These are phyloP conservation scores for Salminus brasiliensis DNA, from an alignment of 2,113 vertebrate genomes.

Conservation along the genomic window DNA sequence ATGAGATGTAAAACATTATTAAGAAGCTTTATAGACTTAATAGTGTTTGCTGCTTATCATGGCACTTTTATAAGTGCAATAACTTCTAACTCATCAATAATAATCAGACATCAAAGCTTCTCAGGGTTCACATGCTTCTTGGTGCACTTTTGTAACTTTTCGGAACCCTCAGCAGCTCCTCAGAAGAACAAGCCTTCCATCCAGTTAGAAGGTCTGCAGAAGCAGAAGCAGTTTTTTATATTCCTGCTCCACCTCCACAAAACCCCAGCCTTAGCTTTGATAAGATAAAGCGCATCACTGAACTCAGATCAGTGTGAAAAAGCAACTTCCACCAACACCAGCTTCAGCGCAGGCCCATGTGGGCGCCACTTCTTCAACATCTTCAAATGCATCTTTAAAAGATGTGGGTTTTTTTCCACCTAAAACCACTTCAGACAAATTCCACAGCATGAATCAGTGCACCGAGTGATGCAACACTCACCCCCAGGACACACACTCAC, in stretches of 20 bases:
- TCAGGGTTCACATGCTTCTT: not conserved
- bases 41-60: too few species aligned
- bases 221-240: not conserved
- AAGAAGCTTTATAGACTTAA: too few species aligned
- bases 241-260: conserved; percentile 2
- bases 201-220: not conserved
- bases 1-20: too few species aligned
- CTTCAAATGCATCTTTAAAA: conserved; percentile 35
- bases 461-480: conserved; percentile 60
- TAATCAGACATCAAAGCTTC: not conserved
- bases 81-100: too few species aligned
- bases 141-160: not conserved
- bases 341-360: conserved; percentile 1
- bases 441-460: conserved; percentile 62
- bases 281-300: conserved; percentile 2
- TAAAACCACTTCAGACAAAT: conserved; percentile 36
- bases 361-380: conserved; percentile 5
- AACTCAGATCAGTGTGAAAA: conserved; percentile 13
- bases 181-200: not conserved
- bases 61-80: too few species aligned
- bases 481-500: conserved; percentile 39
- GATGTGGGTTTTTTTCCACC: conserved; percentile 15
- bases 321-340: not conserved
- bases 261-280: not conserved
- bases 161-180: not conserved